These are phyloP conservation scores for Gymnosoma rotundatum DNA, from an alignment of 2,888 invertebrate species.

Conservation along the genomic window DNA sequence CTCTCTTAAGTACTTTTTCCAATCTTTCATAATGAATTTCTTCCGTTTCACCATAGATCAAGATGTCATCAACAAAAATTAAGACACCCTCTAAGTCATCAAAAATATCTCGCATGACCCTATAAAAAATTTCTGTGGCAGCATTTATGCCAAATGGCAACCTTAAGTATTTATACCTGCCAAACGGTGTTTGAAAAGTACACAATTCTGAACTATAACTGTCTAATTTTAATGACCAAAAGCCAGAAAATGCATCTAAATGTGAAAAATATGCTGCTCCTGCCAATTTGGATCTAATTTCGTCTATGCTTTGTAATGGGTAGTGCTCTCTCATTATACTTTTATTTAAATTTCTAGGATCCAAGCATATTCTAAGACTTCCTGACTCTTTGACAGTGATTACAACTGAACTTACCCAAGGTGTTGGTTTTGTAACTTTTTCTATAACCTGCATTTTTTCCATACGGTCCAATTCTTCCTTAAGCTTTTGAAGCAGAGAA, in stretches of 20 bases:
- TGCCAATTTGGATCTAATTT: constrained; percentile 42
- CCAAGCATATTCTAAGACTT: not conserved
- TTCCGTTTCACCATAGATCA: no score
- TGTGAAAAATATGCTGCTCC: constrained; percentile 43
- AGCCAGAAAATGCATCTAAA: constrained; percentile 43
- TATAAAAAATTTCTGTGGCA: constrained; percentile 44
- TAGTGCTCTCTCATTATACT: no score
- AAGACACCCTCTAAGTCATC: constrained; percentile 13
- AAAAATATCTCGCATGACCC: constrained; percentile 39
- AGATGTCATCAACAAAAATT: not conserved
- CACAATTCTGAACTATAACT: constrained; percentile 27
- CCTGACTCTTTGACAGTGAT: constrained; percentile 11
- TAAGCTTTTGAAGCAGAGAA: constrained; percentile 5
- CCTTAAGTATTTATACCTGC: constrained; percentile 40
- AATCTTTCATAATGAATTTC: no score
- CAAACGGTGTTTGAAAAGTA: constrained; percentile 54
- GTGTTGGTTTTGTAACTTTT: constrained; percentile 11
- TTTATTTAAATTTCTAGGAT: no score
- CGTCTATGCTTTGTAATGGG: constrained; percentile 46
- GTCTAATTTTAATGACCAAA: constrained; percentile 6
- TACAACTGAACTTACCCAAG: constrained; percentile 2
- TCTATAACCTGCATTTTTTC: not conserved
- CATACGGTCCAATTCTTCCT: not conserved
- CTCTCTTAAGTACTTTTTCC: not conserved
- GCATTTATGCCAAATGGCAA: constrained; percentile 46